phyloP scores from a whole-genome alignment of 1,140 invertebrate genomes.

The Zophobas atratus region DNA sequence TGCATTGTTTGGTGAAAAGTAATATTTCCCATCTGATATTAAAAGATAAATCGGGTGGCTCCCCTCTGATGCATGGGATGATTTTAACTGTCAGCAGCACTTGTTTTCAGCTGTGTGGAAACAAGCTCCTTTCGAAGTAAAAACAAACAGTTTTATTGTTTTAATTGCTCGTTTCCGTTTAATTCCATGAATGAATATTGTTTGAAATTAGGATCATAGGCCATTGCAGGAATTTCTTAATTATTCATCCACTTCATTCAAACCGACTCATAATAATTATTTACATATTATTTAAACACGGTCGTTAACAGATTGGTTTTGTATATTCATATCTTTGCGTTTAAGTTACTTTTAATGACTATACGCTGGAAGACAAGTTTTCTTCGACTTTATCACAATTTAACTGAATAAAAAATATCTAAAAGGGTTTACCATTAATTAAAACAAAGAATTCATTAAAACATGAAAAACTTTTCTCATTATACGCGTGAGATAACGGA shows the following conservation, averaged over 20 bases:
- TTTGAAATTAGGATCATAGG: constrained; percentile 16
- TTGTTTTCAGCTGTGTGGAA: constrained; percentile 47
- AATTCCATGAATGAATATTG: constrained; percentile 43
- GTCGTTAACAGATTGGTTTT: no score
- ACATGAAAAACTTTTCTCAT: constrained; percentile 43
- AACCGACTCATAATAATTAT: no score
- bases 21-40: constrained; percentile 30
- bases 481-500: constrained; percentile 38
- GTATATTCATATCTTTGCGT: neutral
- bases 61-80: constrained; percentile 44
- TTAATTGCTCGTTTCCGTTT: constrained; percentile 45
- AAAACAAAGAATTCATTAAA: constrained; percentile 43
- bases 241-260: neutral
- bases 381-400: constrained; percentile 34
- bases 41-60: constrained; percentile 21
- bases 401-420: constrained; percentile 33
- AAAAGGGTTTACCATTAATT: constrained; percentile 43
- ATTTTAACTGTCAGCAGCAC: constrained; percentile 46
- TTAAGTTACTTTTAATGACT: neutral
- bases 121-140: constrained; percentile 18
- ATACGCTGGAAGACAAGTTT: neutral
- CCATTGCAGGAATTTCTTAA: constrained; percentile 20
- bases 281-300: no score
- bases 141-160: constrained; percentile 45
- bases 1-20: constrained; percentile 26